A percentile compares a stretch with the other conserved stretches of the same genome.
These are phyloP conservation scores for Drosophila truncata DNA, from an alignment of 1,140 invertebrate genomes.

Conservation along the genomic window DNA sequence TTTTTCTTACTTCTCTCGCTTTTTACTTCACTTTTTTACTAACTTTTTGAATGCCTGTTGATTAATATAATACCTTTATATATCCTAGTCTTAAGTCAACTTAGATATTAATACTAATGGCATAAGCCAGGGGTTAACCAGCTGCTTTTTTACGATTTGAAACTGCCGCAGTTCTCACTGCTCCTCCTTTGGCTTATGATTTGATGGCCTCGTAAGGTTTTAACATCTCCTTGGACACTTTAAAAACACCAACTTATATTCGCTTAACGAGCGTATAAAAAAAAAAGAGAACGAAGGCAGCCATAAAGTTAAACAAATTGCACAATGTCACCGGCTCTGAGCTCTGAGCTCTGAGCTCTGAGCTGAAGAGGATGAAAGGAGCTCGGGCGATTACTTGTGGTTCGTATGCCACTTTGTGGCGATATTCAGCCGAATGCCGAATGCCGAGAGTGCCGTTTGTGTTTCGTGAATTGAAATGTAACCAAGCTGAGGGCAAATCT, in stretches of 20 bases:
- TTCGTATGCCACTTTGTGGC: conserved; percentile 11
- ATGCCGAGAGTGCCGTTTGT: conserved; percentile 2
- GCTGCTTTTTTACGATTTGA: too few relatives aligned
- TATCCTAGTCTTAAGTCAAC: too few relatives aligned
- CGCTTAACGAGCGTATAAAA: conserved; percentile 9
- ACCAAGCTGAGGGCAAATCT: conserved; percentile 28
- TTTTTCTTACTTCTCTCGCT: too few relatives aligned
- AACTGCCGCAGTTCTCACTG: neutral
- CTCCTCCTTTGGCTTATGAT: neutral
- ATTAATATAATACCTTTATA: too few relatives aligned
- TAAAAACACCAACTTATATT: conserved; percentile 11
- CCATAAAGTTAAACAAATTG: conserved; percentile 20
- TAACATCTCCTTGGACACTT: conserved; percentile 12
- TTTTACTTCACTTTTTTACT: too few relatives aligned
- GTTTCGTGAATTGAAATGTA: conserved; percentile 28
- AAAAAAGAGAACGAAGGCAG: neutral
- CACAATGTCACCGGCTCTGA: neutral
- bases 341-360: neutral
- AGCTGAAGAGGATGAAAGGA: neutral
- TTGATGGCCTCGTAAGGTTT: conserved; percentile 17
- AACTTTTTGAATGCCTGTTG: too few relatives aligned
- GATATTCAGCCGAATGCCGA: conserved; percentile 7
- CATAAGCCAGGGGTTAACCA: too few relatives aligned
- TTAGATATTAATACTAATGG: too few relatives aligned
- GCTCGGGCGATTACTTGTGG: conserved; percentile 14